Evolutionary conservation across 2,888 invertebrate species (phyloP), one percentile per base, ranked within the genome.

Genomic region (Elysia crispata): DNA sequence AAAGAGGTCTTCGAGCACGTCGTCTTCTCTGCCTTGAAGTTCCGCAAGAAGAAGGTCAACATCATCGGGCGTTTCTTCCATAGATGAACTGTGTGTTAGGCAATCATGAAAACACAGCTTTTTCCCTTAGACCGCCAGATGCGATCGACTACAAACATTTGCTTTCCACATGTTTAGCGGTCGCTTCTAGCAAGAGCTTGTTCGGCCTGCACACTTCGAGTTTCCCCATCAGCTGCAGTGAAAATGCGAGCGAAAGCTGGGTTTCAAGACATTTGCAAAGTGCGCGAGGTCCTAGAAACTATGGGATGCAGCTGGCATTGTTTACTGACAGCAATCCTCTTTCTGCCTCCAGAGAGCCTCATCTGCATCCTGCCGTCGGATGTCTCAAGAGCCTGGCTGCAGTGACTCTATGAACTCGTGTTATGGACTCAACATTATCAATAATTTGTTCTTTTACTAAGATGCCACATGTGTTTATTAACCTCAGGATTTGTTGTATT

Each of bases 1-100:
- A 81, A 82, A 66, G 80, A 84, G 31, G 82, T 87, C 1, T 88
- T 88, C 80, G 85, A 87, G 81, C 85, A 82, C 33, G 86, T 86
- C 8, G 86, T 87, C 1, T 80, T 76, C 67, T 83, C 85, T 3
- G 85, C 86, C 1, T 67, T 87, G 20, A 86, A 86, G 77, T 83
- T 78, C 78, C 67, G 82, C 30, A 83, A 81, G 79, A 83, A 81
- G 82, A 83, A 81, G 73, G 67, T 57, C 79, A 83, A 81, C 73
- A 81, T 83, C 54, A 78, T 83, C 73, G 76, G 67, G 30, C 82
- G 82, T 33, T 73, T 83, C 79, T 81, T 83, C 70, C 76, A 78
- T 20, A 49, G 72, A 0, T 79, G 79, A 79, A 66, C 70, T n/a
- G 28, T 18, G 11, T 8, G 23, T 41, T 41, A 6, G 5, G 11